Evolutionary conservation across 2,113 vertebrate genomes (phyloP), one percentile per base, ranked within the genome.

Genomic region (Petroica traversi): DNA sequence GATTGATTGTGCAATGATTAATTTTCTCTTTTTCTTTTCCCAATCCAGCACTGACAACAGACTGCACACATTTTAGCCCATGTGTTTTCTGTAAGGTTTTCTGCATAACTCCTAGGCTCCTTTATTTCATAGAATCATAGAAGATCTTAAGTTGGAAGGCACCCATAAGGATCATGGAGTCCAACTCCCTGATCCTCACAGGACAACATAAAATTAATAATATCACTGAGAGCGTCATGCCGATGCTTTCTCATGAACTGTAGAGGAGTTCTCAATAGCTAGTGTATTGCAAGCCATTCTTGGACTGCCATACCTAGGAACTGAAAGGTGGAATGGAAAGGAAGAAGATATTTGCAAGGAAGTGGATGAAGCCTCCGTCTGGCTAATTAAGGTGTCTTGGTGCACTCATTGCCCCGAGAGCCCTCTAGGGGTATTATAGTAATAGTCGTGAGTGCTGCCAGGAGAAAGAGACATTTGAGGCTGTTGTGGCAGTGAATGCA

Each of bases 21-120:
- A 34, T 89, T 85, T 93, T 75, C 71, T 94, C 71, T 26, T 68
- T 91, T 78, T 54, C 45, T 90, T 95, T 94, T 88, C 67, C 49
- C 67, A 76, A 0, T 73, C 41, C 24, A 66, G 55, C 34, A 41
- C 28, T 46, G 71, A 41, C 36, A 79, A 72, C 25, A 82, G 45
- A 24, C 41, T 76, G 22, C 45, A 41, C 40, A 64, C 36, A 72
- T 51, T 85, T 75, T 23, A 89, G 78, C 25, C 45, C 76, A 4
- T 34, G 18, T 55, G n/a, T 24, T 88, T 92, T 85, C 45, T 85
- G 38, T 61, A 68, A 82, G 28, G 24, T 22, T 57, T 19, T 52
- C 28, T 49, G 52, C 43, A 64, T 68, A 76, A 81, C 43, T 82
- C n/a, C 45, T 46, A 68, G 10, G 23, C 4, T 58, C 11, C 31